A percentile compares a stretch with the other conserved stretches of the same genome.
Evolutionary conservation across 2,113 vertebrate genomes (phyloP).

Genomic region (Sakesphorus luctuosus): DNA sequence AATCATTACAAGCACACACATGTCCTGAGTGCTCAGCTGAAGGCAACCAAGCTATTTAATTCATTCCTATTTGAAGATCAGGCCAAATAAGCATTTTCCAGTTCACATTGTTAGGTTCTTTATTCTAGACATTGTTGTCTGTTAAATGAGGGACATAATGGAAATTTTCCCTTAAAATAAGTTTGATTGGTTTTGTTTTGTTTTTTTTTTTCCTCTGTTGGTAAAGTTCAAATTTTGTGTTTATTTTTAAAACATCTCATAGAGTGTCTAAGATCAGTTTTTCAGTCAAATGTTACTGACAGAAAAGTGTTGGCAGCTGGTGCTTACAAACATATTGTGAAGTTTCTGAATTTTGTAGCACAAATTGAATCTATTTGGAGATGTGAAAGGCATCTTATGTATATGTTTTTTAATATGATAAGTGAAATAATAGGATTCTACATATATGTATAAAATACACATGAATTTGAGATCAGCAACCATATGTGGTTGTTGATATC

Average conservation of each 20-base stretch:
- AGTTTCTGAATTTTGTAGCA: not conserved
- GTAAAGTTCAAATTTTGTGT: not conserved
- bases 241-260: not conserved
- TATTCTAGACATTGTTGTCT: not conserved
- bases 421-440: not conserved
- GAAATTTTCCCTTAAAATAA: not conserved
- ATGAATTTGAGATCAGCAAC: not conserved
- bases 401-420: not conserved
- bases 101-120: not conserved
- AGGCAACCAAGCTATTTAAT: not conserved
- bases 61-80: not conserved
- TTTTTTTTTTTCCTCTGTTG: not conserved
- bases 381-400: not conserved
- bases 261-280: not conserved
- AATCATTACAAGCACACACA: not conserved
- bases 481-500: not conserved
- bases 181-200: not conserved
- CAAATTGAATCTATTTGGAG: not conserved
- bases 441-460: not conserved
- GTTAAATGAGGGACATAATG: not conserved
- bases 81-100: not conserved
- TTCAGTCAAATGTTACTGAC: not conserved
- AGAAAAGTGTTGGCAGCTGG: not conserved
- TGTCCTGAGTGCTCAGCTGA: not conserved
- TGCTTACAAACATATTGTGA: not conserved